Evolutionary conservation across 1,140 invertebrate species (phyloP).

Genomic region (Watersipora subatra): DNA sequence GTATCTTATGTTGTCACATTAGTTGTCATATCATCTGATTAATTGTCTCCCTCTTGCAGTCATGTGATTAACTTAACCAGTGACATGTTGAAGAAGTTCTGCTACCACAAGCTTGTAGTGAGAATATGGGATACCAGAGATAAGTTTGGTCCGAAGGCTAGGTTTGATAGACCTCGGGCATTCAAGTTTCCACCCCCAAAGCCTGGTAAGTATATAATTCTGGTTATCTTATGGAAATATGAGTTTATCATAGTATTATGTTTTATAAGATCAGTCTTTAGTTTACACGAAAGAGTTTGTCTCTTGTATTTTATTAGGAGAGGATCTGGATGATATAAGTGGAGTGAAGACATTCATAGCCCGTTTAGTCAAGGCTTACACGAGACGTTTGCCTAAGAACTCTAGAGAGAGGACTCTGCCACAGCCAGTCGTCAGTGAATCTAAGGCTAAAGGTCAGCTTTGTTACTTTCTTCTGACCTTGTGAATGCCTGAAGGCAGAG

Average conservation of each 20-base stretch:
- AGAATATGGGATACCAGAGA: slow-evolving; percentile 37
- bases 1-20: no score
- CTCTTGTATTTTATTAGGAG: no score
- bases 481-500: background rate
- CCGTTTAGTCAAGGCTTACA: slow-evolving; percentile 21
- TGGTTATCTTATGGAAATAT: background rate
- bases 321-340: slow-evolving; percentile 24
- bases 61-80: slow-evolving; percentile 29
- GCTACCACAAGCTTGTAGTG: slow-evolving; percentile 28
- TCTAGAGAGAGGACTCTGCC: slow-evolving; percentile 17
- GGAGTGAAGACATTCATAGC: slow-evolving; percentile 26
- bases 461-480: background rate
- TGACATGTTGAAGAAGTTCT: slow-evolving; percentile 28
- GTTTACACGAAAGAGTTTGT: no score
- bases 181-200: slow-evolving; percentile 29
- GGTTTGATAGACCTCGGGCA: slow-evolving; percentile 27
- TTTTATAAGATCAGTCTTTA: no score
- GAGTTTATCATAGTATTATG: no score
- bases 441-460: background rate
- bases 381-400: slow-evolving; percentile 27
- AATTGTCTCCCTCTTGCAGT: slow-evolving; percentile 21
- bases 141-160: slow-evolving; percentile 27
- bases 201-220: no score
- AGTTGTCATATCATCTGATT: no score
- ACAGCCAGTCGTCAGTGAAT: slow-evolving; percentile 6